Evolutionary conservation across 2,113 vertebrate species (phyloP), one percentile per base, ranked within the genome.

Genomic region (Clarias magur): DNA sequence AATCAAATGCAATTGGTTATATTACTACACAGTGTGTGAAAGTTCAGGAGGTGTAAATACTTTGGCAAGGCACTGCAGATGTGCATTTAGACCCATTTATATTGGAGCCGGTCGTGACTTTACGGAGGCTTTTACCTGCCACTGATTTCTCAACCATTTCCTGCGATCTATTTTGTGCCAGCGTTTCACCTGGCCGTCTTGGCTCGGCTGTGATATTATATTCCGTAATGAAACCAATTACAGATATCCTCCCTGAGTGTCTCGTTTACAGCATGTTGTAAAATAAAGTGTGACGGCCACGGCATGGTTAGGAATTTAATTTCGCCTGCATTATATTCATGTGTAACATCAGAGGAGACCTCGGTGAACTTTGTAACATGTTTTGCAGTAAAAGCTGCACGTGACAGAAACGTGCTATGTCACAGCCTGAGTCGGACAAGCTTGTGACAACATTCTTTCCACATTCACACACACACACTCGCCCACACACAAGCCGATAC

Each of bases 381-480:
- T 42, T 48, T 48, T 42, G 72, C 72, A 48, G 34, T 75, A 48
- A 75, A 34, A 53, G 53, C 12, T 75, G 10, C 21, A 25, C 11
- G 53, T 21, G 42, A 42, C 70, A 73, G 30, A 73, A 73, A 73
- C 19, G 21, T 59, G 4, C 23, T 63, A n/a, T 25, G 62, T 15
- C 11, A 30, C 25, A 11, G 19, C 23, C 38, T 54, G 42, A 27
- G 10, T 72, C 60, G 2, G 23, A 60, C 13, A 62, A n/a, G 21
- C 70, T n/a, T 34, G 25, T 13, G 23, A 16, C 70, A 62, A 48
- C 25, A 15, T 16, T 56, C 59, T 48, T 56, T 70, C n/a, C 19
- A 25, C 27, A 56, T 30, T 76, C 84, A 78, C 62, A 38, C 82
- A 38, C 82, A 30, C 73, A 30, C 85, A 60, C 57, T 53, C 3